Evolutionary conservation across 2,797 vertebrate species (phyloP).

Genomic region (Crocodylus rhombifer): DNA sequence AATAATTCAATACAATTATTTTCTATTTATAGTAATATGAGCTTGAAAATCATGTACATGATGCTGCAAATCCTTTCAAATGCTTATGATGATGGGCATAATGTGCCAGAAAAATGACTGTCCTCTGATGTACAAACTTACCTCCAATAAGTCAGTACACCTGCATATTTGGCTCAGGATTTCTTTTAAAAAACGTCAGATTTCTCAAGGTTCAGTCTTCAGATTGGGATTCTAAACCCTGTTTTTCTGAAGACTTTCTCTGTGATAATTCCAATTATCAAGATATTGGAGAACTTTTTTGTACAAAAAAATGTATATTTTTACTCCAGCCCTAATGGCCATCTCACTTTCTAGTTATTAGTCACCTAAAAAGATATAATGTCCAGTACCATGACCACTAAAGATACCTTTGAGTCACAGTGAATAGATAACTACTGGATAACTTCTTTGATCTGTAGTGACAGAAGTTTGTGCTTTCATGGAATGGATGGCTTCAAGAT

Average conservation of each 20-base stretch:
- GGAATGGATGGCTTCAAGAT: background rate
- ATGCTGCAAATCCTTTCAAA: background rate
- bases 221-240: background rate
- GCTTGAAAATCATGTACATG: background rate
- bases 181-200: background rate
- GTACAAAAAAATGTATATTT: background rate
- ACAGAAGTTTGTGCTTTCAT: background rate
- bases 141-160: background rate
- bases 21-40: background rate
- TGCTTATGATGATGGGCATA: background rate
- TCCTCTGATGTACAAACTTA: background rate
- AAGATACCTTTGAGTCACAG: background rate
- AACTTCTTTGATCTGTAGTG: background rate
- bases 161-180: background rate
- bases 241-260: background rate
- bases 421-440: background rate
- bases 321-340: background rate
- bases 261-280: background rate
- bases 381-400: background rate
- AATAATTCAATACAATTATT: background rate
- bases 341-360: background rate
- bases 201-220: background rate
- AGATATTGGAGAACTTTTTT: background rate
- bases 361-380: background rate
- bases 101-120: background rate